phyloP scores from a whole-genome alignment of 2,113 vertebrate species.

The Pandion haliaetus region DNA sequence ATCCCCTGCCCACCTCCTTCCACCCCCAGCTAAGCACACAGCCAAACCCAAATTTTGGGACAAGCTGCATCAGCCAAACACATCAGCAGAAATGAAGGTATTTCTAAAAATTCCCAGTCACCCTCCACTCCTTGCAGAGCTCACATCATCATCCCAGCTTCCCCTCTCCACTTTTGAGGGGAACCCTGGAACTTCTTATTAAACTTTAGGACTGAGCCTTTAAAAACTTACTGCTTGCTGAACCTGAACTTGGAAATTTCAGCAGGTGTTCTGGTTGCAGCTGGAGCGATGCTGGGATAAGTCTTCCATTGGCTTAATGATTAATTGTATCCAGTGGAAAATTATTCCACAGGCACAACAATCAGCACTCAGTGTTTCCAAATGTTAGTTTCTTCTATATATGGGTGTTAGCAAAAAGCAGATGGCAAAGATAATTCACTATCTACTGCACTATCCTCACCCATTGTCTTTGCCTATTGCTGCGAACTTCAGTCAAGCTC shows the following conservation, averaged over 20 bases:
- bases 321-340: conserved; percentile 30
- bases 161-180: background rate
- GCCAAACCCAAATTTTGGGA: fast-evolving
- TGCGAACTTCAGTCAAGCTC: background rate
- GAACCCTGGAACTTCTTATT: background rate
- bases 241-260: background rate
- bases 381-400: conserved; percentile 56
- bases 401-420: conserved; percentile 56
- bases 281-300: background rate
- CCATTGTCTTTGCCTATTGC: background rate
- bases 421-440: conserved; percentile 59
- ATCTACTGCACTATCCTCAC: background rate
- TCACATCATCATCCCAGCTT: fast-evolving
- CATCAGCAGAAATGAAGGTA: background rate
- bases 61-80: background rate
- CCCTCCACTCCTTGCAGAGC: background rate
- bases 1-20: background rate
- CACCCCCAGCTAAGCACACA: background rate
- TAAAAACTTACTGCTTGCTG: background rate
- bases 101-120: background rate
- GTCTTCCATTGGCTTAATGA: background rate
- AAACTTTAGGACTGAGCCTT: background rate
- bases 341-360: conserved; percentile 33
- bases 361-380: conserved; percentile 30
- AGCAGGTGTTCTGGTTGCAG: background rate